Evolutionary conservation across 35 echinoderm and acorn worm species (phyloP).

Genomic region (Ptychodera flava): DNA sequence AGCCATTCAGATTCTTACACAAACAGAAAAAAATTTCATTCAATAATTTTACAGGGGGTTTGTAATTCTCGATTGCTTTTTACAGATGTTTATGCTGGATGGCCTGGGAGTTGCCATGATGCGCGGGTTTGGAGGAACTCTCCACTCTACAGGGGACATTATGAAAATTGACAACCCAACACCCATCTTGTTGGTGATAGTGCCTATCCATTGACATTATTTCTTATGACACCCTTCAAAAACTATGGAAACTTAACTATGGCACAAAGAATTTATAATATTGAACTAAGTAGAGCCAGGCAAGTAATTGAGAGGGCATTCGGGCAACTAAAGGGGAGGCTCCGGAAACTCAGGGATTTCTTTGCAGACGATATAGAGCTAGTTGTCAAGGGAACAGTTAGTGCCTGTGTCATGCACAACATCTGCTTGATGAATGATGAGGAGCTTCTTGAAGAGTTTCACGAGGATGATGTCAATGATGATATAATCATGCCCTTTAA

Average conservation of each 20-base stretch:
- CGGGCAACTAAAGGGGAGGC: conserved; percentile 31
- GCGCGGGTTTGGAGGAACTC: conserved; percentile 32
- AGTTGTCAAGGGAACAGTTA: conserved; percentile 1
- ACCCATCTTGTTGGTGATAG: conserved; percentile 30
- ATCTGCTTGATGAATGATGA: conserved; percentile 34
- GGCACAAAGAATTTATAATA: conserved; percentile 29
- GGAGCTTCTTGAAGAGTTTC: conserved; percentile 15
- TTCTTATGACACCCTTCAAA: conserved; percentile 32
- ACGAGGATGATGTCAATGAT: conserved; percentile 4
- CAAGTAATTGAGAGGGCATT: conserved; percentile 38
- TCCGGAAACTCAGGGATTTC: conserved; percentile 8
- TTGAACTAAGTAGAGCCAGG: conserved; percentile 18
- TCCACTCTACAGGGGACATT: not conserved
- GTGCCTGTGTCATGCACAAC: conserved; percentile 16
- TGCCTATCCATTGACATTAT: conserved; percentile 33
- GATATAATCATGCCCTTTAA: not conserved
- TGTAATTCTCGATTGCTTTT: conserved; percentile 18
- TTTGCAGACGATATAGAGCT: conserved; percentile 12
- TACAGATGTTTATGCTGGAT: conserved; percentile 27
- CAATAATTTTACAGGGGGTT: conserved; percentile 14
- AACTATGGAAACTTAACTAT: conserved; percentile 17
- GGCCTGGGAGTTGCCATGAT: conserved; percentile 33
- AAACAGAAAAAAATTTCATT: conserved; percentile 20
- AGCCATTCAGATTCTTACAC: conserved; percentile 11
- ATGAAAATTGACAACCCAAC: conserved; percentile 9